Base-by-base conservation (phyloP, 2,888 invertebrate genomes). In the Mimas tiliae region DNA sequence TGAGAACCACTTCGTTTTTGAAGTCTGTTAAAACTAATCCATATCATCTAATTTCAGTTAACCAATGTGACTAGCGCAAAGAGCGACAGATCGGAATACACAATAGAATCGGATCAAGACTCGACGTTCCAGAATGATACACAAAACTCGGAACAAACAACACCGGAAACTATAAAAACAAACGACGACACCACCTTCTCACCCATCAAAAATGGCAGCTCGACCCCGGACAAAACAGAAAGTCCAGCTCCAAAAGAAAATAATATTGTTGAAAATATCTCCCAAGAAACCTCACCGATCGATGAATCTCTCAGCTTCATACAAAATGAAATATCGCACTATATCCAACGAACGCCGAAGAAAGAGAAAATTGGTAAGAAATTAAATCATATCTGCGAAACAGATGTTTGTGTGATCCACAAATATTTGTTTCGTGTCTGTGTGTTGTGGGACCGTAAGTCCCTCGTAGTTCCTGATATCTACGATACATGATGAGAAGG, bases 331-430 rank as follows among this genome's bases (percentile, higher is more conserved):
- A 72, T 67, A 47, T 69, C 73, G 45, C 67, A 68, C 27, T 70
- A 68, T 62, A 52, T 69, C 14, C 79, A 77, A 16, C 69, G 76
- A 65, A 74, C 82, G 45, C 79, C 85, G 1, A 85, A 80, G 70
- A 83, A 72, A 62, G 83, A 83, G 67, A 89, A 85, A 85, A 79
- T 88, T 62, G 88, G 89, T 89, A 89, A 73, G 84, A 83, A 84
- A 85, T 73, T 83, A 72, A 77, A 77, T 14, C 74, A 73, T 74
- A 77, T 80, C 77, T 72, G 63, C 70, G 74, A 71, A 73, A 81
- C 76, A 77, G 69, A 76, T n/a, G n/a, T n/a, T n/a, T n/a, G n/a
- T n/a, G n/a, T n/a, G n/a, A n/a, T n/a, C n/a, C n/a, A n/a, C n/a
- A n/a, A n/a, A n/a, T n/a, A n/a, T n/a, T n/a, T n/a, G n/a, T n/a